A percentile compares a stretch with the other conserved stretches of the same genome.
These are phyloP conservation scores for Carpatolechia fugitivella DNA, from an alignment of 2,888 invertebrate species.

Conservation along the genomic window DNA sequence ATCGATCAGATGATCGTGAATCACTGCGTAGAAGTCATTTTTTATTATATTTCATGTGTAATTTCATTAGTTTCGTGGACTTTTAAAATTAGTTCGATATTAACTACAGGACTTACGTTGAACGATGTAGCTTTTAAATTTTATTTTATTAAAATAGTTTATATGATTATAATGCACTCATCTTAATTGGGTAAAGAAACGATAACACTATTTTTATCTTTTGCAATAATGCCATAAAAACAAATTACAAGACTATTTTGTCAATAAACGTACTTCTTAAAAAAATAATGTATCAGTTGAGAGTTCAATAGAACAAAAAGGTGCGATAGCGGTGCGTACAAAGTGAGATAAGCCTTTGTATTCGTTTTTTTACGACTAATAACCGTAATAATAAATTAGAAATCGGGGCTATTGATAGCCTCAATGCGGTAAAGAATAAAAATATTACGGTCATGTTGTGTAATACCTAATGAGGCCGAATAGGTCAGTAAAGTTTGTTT, in stretches of 20 bases:
- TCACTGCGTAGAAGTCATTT: no score
- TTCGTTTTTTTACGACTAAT: conserved; percentile 24
- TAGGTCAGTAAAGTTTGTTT: conserved; percentile 16
- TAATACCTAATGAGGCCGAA: conserved; percentile 10
- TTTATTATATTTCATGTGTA: no score
- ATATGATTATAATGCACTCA: no score
- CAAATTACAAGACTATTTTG: not conserved
- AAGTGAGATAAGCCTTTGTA: conserved; percentile 25
- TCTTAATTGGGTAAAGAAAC: no score
- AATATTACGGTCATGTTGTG: conserved; percentile 20
- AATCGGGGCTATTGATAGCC: conserved; percentile 23
- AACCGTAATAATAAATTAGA: conserved; percentile 29
- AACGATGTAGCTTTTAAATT: no score
- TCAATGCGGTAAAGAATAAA: conserved; percentile 15
- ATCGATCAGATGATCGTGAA: no score
- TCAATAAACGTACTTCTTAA: not conserved
- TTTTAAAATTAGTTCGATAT: no score
- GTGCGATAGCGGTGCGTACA: conserved; percentile 34
- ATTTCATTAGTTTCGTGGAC: no score
- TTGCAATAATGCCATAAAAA: no score
- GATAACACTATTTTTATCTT: no score
- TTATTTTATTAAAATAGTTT: no score
- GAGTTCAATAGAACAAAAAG: conserved; percentile 32
- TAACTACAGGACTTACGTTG: no score
- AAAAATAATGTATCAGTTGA: conserved; percentile 22